These are phyloP conservation scores for Numenius phaeopus DNA, from an alignment of 2,797 vertebrate genomes.

Conservation along the genomic window DNA sequence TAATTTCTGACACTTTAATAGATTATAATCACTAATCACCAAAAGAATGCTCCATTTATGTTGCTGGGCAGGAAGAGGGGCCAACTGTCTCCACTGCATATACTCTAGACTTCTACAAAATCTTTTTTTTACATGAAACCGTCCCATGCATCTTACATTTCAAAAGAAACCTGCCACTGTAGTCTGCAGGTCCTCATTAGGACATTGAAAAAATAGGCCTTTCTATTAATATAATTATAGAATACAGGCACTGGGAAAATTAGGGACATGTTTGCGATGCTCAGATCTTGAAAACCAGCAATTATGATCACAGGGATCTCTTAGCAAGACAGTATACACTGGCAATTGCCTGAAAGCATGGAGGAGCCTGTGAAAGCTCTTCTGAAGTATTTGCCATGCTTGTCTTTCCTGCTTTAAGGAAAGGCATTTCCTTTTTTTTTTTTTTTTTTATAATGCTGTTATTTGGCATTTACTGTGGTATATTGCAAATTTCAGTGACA, in stretches of 20 bases:
- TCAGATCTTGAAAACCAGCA: constrained; percentile 4
- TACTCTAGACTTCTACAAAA: background rate
- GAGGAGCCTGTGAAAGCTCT: background rate
- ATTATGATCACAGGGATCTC: background rate
- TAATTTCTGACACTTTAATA: background rate
- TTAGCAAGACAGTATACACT: background rate
- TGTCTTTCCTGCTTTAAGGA: background rate
- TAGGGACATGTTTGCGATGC: background rate
- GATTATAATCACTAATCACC: background rate
- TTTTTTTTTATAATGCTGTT: background rate
- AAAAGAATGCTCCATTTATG: background rate
- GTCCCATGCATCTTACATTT: background rate
- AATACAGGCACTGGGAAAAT: background rate
- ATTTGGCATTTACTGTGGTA: background rate
- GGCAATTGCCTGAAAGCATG: background rate
- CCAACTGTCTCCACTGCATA: background rate
- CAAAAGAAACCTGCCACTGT: background rate
- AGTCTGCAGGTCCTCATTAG: background rate
- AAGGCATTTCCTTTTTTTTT: background rate
- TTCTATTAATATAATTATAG: background rate
- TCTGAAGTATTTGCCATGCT: background rate
- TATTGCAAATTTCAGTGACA: background rate
- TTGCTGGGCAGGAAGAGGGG: background rate
- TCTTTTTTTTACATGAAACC: background rate
- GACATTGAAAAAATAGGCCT: background rate